phyloP scores from a whole-genome alignment of 1,140 invertebrate species.

The Drosophila subobscura region DNA sequence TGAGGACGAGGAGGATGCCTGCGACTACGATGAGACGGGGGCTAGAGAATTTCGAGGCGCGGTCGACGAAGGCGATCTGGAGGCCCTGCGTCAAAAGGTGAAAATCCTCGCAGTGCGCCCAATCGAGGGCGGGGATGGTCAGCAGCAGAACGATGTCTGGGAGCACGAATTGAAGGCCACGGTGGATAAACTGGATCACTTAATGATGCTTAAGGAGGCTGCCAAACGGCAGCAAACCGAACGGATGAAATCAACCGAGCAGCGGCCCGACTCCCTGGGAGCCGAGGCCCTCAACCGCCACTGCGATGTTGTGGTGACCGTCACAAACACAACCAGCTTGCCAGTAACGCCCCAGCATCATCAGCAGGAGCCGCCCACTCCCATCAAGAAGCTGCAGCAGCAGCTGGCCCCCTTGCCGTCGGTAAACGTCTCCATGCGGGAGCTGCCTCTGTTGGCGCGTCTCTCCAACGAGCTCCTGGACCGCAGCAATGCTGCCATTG shows the following conservation, averaged over 20 bases:
- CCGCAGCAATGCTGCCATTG: constrained; percentile 64
- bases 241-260: constrained; percentile 49
- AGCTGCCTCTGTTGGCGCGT: constrained; percentile 75
- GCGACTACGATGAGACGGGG: constrained; percentile 68
- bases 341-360: constrained; percentile 73
- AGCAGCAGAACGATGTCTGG: constrained; percentile 86
- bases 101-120: constrained; percentile 86
- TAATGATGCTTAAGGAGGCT: constrained; percentile 86
- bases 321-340: constrained; percentile 56
- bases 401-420: constrained; percentile 77
- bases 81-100: constrained; percentile 85
- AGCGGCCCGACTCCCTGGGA: constrained; percentile 70
- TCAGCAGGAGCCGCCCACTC: constrained; percentile 33
- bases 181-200: constrained; percentile 87
- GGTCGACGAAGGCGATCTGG: constrained; percentile 72
- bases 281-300: constrained; percentile 71
- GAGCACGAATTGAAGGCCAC: constrained; percentile 87
- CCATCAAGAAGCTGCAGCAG: constrained; percentile 76
- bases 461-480: constrained; percentile 76
- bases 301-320: constrained; percentile 51
- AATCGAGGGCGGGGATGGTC: constrained; percentile 86
- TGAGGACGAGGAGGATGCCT: constrained; percentile 83
- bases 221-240: constrained; percentile 54
- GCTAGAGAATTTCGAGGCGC: constrained; percentile 60
- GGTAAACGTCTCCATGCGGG: constrained; percentile 82